Base-by-base conservation (phyloP, 2,113 vertebrate genomes). In the Phycodurus eques region DNA sequence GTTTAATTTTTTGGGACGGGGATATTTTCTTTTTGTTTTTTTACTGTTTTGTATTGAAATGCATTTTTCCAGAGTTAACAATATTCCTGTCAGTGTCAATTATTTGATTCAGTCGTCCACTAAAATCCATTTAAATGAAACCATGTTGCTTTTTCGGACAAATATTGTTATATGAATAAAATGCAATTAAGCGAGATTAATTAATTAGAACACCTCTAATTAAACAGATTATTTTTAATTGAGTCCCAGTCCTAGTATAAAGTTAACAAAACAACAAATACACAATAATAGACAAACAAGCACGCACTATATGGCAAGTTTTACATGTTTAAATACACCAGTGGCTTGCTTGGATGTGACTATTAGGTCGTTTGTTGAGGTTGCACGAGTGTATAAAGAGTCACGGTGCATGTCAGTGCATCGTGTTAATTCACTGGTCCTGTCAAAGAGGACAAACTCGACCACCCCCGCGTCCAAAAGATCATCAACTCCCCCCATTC, bases 401-500 rank as follows among this genome's bases (percentile, higher is more conserved):
- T 39, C 51, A 42, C 31, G 67, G 53, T 56, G 68, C 68, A 56
- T 56, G 49, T 57, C 53, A 49, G 46, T 10, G 71, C 56, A 27
- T 62, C 44, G 75, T 31, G 67, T 74, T 33, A 49, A 73, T 71
- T 72, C 70, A 80, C 78, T 71, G 72, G 73, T 53, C 67, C 53
- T 20, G 70, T 80, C 77, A 82, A 77, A 84, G 67, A 86, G 75
- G 76, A 75, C 66, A 78, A 79, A 84, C 75, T 76, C 72, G 74
- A 68, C 83, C 83, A 73, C 83, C 81, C 78, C 80, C 80, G 80
- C 47, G 65, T 68, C 68, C 80, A 70, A 70, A 39, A 85, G 70
- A 87, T 83, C 80, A 87, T 80, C 78, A 88, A 84, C 88, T 80
- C 77, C 74, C 31, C 13, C 64, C 73, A 89, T 88, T 88, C 86